A percentile compares a stretch with the other conserved stretches of the same genome.
These are phyloP conservation scores for Urophycis tenuis DNA, from an alignment of 2,797 vertebrate genomes.

Conservation along the genomic window DNA sequence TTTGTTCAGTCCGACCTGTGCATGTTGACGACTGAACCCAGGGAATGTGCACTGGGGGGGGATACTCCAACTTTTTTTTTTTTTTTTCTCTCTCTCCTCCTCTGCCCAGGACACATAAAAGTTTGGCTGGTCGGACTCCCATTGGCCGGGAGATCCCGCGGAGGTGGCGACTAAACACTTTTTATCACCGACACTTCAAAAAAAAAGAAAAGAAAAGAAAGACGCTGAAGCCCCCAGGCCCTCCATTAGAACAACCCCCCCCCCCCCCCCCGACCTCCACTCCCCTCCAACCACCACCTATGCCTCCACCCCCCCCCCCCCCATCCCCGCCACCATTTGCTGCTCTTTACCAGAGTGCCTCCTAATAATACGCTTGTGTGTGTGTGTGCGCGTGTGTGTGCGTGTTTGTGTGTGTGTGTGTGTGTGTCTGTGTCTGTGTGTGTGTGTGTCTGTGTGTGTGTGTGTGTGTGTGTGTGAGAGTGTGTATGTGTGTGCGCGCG, in stretches of 20 bases:
- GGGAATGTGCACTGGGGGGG: slow-evolving; percentile 34
- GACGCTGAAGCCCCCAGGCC: slow-evolving; percentile 54
- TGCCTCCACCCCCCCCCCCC: slow-evolving; percentile 38
- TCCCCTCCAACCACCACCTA: not conserved
- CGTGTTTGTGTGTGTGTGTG: too few relatives aligned
- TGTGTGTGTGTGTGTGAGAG: too few relatives aligned
- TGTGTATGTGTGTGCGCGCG: too few relatives aligned
- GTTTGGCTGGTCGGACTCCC: slow-evolving; percentile 44
- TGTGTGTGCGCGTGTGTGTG: too few relatives aligned
- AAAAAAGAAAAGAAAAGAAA: slow-evolving; percentile 42
- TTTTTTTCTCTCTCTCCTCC: not conserved
- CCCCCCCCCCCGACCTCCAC: not conserved
- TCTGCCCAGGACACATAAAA: slow-evolving; percentile 62
- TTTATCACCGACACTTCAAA: slow-evolving; percentile 73
- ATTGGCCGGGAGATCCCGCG: slow-evolving; percentile 64
- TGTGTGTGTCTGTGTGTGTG: too few relatives aligned
- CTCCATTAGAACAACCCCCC: slow-evolving; percentile 31
- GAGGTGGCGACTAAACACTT: slow-evolving; percentile 61
- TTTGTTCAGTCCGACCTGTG: slow-evolving; percentile 58
- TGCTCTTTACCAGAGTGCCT: slow-evolving; percentile 36
- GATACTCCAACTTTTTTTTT: slow-evolving; percentile 57
- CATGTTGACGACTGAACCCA: slow-evolving; percentile 62
- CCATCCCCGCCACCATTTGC: slow-evolving; percentile 19
- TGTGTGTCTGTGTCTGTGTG: too few relatives aligned
- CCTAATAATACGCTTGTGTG: slow-evolving; percentile 65